These are phyloP conservation scores for Trissoscelio sp. DNA, from an alignment of 2,888 invertebrate species.

Conservation along the genomic window DNA sequence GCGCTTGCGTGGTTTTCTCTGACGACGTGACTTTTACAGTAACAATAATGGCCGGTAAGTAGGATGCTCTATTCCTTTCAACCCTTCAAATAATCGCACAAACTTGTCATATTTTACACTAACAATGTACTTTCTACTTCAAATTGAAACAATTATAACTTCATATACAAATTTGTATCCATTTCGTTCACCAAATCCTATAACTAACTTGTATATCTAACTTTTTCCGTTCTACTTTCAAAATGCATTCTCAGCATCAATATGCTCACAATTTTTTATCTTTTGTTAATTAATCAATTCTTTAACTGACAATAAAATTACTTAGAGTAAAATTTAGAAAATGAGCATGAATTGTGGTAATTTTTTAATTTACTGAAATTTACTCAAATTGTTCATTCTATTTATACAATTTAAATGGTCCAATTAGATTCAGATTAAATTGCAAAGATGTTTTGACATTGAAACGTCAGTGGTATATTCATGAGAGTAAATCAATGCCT, in stretches of 20 bases:
- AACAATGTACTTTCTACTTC: background rate
- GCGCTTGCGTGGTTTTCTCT: conserved; percentile 39
- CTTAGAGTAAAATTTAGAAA: no score
- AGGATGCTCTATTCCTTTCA: conserved; percentile 34
- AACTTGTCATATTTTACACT: conserved; percentile 12
- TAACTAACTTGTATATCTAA: conserved; percentile 16
- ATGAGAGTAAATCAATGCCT: background rate
- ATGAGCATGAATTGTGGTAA: no score
- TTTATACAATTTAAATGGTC: conserved; percentile 2
- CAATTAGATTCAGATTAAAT: conserved; percentile 3
- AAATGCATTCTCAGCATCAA: conserved; percentile 29
- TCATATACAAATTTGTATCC: background rate
- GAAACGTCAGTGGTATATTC: background rate
- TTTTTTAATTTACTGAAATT: no score
- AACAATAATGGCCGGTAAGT: conserved; percentile 83
- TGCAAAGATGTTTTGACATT: background rate
- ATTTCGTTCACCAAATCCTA: background rate
- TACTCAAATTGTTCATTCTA: no score
- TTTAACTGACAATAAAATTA: no score
- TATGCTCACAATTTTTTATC: conserved; percentile 8
- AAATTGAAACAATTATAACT: background rate
- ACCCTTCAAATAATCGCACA: background rate
- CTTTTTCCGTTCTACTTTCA: conserved; percentile 41
- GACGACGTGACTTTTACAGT: conserved; percentile 81
- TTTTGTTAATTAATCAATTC: background rate